These are phyloP conservation scores for Carpatolechia fugitivella DNA, from an alignment of 2,888 invertebrate species.

Conservation along the genomic window DNA sequence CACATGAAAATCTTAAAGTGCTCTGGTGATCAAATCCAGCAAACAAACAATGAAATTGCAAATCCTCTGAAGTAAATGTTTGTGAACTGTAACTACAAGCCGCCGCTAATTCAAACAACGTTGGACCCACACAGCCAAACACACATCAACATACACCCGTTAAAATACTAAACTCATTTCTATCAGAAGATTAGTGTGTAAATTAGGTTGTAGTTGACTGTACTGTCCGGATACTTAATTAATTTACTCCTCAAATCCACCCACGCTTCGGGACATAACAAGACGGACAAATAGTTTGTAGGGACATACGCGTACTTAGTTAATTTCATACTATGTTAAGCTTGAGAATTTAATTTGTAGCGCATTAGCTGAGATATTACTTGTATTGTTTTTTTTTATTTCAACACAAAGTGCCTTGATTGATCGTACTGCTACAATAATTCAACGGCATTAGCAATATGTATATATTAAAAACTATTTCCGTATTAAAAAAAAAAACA, in stretches of 20 bases:
- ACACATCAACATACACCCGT: not conserved
- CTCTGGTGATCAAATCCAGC: too few relatives aligned
- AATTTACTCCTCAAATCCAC: not conserved
- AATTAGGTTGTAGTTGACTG: not conserved
- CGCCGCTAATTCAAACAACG: not conserved
- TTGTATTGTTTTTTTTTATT: too few relatives aligned
- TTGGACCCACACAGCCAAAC: not conserved
- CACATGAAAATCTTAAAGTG: too few relatives aligned
- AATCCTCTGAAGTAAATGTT: not conserved
- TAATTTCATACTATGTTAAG: too few relatives aligned
- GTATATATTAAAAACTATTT: too few relatives aligned
- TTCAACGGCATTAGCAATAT: too few relatives aligned
- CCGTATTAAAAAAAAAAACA: too few relatives aligned
- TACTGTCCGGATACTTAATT: slow-evolving; percentile 2
- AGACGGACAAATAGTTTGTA: not conserved
- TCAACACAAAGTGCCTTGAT: too few relatives aligned
- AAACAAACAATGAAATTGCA: not conserved
- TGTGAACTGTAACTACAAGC: slow-evolving; percentile 1
- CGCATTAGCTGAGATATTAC: too few relatives aligned
- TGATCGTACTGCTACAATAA: too few relatives aligned
- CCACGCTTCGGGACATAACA: not conserved
- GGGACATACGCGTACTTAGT: not conserved
- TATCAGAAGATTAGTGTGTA: not conserved
- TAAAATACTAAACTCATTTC: not conserved
- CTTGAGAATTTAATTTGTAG: too few relatives aligned